These are phyloP conservation scores for Ceratoteleas bidentatus DNA, from an alignment of 1,140 invertebrate genomes.

Conservation along the genomic window DNA sequence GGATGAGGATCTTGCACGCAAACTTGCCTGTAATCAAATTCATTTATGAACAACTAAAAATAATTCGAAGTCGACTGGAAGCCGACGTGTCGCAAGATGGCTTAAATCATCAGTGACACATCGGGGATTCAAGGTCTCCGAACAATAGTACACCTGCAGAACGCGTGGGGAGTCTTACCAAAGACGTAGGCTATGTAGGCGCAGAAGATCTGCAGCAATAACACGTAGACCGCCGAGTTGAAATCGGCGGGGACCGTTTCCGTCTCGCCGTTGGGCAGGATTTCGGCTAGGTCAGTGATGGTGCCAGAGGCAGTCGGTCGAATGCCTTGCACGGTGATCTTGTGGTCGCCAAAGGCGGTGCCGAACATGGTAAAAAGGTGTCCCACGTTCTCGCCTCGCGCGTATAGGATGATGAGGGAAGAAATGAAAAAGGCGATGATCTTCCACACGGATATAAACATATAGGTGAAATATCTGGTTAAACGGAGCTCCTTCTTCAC, in stretches of 20 bases:
- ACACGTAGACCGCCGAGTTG: slow-evolving; percentile 88
- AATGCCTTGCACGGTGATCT: slow-evolving; percentile 90
- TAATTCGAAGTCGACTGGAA: neutral
- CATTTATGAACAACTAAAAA: slow-evolving; percentile 19
- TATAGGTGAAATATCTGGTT: slow-evolving; percentile 93
- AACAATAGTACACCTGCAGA: slow-evolving; percentile 30
- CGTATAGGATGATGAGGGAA: slow-evolving; percentile 87
- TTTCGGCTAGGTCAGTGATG: slow-evolving; percentile 88
- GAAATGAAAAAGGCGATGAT: slow-evolving; percentile 89
- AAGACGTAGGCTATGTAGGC: slow-evolving; percentile 95
- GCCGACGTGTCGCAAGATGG: slow-evolving; percentile 19
- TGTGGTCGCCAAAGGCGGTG: slow-evolving; percentile 88
- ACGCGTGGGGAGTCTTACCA: slow-evolving; percentile 79
- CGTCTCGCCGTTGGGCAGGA: slow-evolving; percentile 87
- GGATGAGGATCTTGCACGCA: slow-evolving; percentile 97
- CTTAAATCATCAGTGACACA: slow-evolving; percentile 21
- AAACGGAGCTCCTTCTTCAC: slow-evolving; percentile 90
- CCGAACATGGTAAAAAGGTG: slow-evolving; percentile 90
- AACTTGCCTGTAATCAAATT: slow-evolving; percentile 87
- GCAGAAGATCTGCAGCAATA: slow-evolving; percentile 90
- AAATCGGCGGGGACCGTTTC: slow-evolving; percentile 86
- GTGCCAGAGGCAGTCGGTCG: slow-evolving; percentile 76
- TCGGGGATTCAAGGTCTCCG: slow-evolving; percentile 8
- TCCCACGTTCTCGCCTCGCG: slow-evolving; percentile 88
- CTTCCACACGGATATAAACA: slow-evolving; percentile 95